Evolutionary conservation across 2,797 vertebrate genomes (phyloP).

Genomic region (Cyclura pinguis): DNA sequence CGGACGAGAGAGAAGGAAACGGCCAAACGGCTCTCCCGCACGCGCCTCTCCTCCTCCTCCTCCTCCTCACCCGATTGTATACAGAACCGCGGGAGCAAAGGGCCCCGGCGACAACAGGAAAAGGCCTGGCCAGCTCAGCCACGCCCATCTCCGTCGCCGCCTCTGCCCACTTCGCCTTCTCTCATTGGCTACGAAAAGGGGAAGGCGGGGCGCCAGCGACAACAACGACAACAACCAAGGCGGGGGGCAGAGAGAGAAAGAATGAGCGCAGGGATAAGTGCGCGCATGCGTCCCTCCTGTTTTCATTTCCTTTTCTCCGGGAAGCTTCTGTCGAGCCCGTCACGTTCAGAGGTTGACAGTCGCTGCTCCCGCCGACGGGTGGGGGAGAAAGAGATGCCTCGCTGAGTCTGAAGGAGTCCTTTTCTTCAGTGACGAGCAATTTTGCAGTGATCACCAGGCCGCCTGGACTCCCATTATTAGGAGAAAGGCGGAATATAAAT

Average conservation of each 20-base stretch:
- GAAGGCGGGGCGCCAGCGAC: neutral
- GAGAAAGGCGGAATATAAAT: too few relatives aligned
- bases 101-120: constrained; percentile 43
- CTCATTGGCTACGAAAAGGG: neutral
- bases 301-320: too few relatives aligned
- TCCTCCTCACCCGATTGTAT: neutral
- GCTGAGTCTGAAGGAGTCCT: too few relatives aligned
- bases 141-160: neutral
- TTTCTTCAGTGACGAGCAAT: too few relatives aligned
- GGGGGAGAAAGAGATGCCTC: too few relatives aligned
- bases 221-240: too few relatives aligned
- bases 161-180: neutral
- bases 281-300: too few relatives aligned
- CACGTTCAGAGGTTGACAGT: too few relatives aligned
- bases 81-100: constrained; percentile 33
- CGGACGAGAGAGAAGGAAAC: constrained; percentile 5
- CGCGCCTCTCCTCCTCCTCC: neutral
- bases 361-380: too few relatives aligned
- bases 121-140: constrained; percentile 40
- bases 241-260: neutral
- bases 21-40: neutral
- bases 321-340: too few relatives aligned
- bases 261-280: fast-evolving
- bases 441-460: too few relatives aligned
- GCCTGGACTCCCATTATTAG: too few relatives aligned